These are phyloP conservation scores for Oxytorus armatus DNA, from an alignment of 2,888 invertebrate species.

Conservation along the genomic window DNA sequence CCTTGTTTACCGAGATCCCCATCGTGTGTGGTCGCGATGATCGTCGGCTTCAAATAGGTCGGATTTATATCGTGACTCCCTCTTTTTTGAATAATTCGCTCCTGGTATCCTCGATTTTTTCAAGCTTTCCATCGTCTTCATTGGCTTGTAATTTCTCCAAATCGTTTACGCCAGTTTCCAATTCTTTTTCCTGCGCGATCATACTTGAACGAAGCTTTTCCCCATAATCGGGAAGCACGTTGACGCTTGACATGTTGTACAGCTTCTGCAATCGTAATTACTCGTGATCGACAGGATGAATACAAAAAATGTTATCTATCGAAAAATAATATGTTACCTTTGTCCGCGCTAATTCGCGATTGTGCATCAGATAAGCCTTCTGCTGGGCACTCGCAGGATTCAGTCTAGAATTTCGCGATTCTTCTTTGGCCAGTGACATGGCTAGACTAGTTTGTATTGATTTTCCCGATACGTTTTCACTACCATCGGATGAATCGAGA, in stretches of 20 bases:
- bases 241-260: slow-evolving; percentile 77
- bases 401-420: slow-evolving; percentile 70
- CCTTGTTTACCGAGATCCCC: slow-evolving; percentile 84
- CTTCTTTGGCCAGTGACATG: slow-evolving; percentile 70
- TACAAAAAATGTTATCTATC: slow-evolving; percentile 1
- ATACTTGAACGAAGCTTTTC: slow-evolving; percentile 86
- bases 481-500: background rate
- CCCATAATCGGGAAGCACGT: slow-evolving; percentile 88
- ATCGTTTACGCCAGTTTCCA: slow-evolving; percentile 85
- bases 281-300: background rate
- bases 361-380: slow-evolving; percentile 69
- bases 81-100: slow-evolving; percentile 37
- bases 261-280: slow-evolving; percentile 69
- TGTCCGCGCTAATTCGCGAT: slow-evolving; percentile 72
- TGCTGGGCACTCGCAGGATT: slow-evolving; percentile 75
- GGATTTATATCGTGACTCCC: slow-evolving; percentile 42
- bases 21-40: slow-evolving; percentile 19
- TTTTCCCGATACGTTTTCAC: background rate
- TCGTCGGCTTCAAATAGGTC: slow-evolving; percentile 45
- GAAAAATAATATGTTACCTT: slow-evolving; percentile 71
- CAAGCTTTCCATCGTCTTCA: background rate
- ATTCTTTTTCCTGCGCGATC: slow-evolving; percentile 83
- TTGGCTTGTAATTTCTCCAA: slow-evolving; percentile 77
- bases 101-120: background rate
- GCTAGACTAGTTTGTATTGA: slow-evolving; percentile 29